Percentiles rank a stretch among this genome's conserved stretches.
Evolutionary conservation across 1,140 invertebrate genomes (phyloP).

Genomic region (Cylas formicarius): DNA sequence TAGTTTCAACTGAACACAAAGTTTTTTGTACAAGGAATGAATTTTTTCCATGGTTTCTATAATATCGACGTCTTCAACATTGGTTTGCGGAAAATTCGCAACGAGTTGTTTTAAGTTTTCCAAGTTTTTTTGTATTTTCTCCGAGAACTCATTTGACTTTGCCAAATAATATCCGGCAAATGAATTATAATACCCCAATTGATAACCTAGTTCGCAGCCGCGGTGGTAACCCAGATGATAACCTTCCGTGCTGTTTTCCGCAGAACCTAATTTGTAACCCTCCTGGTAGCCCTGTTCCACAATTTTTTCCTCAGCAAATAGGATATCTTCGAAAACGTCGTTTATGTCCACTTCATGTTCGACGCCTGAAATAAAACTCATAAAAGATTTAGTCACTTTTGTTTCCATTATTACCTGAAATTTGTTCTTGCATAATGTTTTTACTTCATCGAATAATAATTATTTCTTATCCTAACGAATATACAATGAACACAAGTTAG

Average conservation of each 20-base stretch:
- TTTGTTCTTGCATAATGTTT: too few species aligned
- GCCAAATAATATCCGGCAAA: conserved; percentile 42
- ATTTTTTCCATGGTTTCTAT: conserved; percentile 53
- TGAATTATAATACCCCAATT: conserved; percentile 54
- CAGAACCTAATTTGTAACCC: conserved; percentile 48
- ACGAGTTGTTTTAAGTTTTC: conserved; percentile 52
- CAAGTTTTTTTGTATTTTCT: conserved; percentile 50
- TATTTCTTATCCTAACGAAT: too few species aligned
- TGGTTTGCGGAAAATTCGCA: conserved; percentile 56
- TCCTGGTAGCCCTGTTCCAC: conserved; percentile 51
- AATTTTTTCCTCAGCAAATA: conserved; percentile 52
- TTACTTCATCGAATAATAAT: too few species aligned
- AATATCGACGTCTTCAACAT: conserved; percentile 57
- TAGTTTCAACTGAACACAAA: conserved; percentile 60
- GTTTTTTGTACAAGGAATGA: conserved; percentile 57
- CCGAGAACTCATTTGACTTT: conserved; percentile 28
- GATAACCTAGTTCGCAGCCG: conserved; percentile 55
- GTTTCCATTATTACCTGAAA: too few species aligned
- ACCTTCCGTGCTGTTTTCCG: conserved; percentile 53
- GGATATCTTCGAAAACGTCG: conserved; percentile 55
- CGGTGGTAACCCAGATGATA: conserved; percentile 58
- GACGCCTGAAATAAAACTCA: conserved; percentile 6
- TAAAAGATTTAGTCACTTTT: not conserved
- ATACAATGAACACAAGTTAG: too few species aligned
- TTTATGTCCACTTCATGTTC: conserved; percentile 49